Conservation (phyloP, 92 coral and sea anemone species). For the Porites rus region DNA sequence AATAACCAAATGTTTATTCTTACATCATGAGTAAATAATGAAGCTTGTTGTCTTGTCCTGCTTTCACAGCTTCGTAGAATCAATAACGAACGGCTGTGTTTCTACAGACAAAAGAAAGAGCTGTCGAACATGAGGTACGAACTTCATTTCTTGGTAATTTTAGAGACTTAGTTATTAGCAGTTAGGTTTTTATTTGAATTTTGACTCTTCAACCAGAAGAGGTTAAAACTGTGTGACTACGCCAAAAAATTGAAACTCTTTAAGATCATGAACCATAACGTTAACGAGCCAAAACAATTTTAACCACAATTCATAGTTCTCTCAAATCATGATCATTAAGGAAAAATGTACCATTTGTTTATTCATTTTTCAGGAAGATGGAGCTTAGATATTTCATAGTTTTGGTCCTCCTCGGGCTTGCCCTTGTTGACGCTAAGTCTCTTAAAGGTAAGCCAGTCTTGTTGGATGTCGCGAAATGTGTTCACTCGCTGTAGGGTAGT, state of each 20-base stretch:
- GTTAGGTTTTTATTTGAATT: background rate
- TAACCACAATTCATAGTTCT: background rate
- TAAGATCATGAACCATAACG: conserved; percentile 48
- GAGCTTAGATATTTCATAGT: conserved; percentile 29
- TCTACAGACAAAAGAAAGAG: background rate
- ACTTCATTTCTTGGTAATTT: background rate
- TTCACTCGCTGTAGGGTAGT: no score
- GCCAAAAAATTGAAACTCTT: conserved; percentile 8
- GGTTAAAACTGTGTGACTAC: background rate
- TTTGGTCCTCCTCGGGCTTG: conserved; percentile 29
- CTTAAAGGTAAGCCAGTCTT: conserved; percentile 33
- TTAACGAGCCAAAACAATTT: conserved; percentile 33
- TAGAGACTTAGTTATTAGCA: background rate
- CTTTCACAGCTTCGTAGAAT: conserved; percentile 6
- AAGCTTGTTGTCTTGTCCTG: conserved; percentile 21
- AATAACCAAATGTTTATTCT: conserved; percentile 28
- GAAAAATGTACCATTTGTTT: background rate
- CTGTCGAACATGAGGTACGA: conserved; percentile 38
- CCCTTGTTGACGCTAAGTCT: conserved; percentile 51
- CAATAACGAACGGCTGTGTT: conserved; percentile 14
- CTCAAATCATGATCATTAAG: background rate
- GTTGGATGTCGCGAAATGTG: background rate
- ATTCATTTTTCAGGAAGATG: conserved; percentile 27
- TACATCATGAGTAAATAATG: conserved; percentile 44
- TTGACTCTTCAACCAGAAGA: background rate